Evolutionary conservation across 2,888 invertebrate genomes (phyloP).

Genomic region (Achlya flavicornis): DNA sequence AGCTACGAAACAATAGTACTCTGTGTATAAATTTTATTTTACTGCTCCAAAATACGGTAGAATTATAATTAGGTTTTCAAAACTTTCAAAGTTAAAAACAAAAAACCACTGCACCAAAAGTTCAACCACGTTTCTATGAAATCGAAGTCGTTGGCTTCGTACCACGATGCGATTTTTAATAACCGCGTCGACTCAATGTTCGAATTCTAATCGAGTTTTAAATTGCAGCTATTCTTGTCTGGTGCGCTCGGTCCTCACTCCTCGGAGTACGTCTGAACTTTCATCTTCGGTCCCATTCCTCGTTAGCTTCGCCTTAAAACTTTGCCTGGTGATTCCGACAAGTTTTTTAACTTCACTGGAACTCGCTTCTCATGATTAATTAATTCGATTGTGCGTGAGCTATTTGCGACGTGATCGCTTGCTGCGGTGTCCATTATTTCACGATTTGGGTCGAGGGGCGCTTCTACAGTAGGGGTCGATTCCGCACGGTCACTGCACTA

Average conservation of each 20-base stretch:
- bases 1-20: background rate
- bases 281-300: constrained; percentile 74
- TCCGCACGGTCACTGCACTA: constrained; percentile 74
- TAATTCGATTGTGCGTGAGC: constrained; percentile 80
- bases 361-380: constrained; percentile 79
- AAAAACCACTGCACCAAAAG: constrained; percentile 40
- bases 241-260: constrained; percentile 60
- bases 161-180: constrained; percentile 69
- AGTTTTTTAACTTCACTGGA: constrained; percentile 77
- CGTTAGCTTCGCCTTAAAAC: constrained; percentile 82
- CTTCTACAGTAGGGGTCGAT: constrained; percentile 59
- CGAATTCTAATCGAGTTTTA: constrained; percentile 83
- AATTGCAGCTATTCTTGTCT: constrained; percentile 82
- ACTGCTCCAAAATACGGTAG: background rate
- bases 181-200: constrained; percentile 71
- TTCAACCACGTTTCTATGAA: constrained; percentile 45
- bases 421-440: constrained; percentile 72
- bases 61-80: constrained; percentile 23
- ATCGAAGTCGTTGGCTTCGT: constrained; percentile 46
- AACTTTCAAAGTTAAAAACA: constrained; percentile 21
- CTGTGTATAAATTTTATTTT: background rate
- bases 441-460: constrained; percentile 70
- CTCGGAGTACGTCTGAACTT: constrained; percentile 62
- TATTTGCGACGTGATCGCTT: constrained; percentile 70
- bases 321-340: constrained; percentile 65